Conservation (phyloP, 1,140 invertebrate species). For the Polyergus mexicanus region DNA sequence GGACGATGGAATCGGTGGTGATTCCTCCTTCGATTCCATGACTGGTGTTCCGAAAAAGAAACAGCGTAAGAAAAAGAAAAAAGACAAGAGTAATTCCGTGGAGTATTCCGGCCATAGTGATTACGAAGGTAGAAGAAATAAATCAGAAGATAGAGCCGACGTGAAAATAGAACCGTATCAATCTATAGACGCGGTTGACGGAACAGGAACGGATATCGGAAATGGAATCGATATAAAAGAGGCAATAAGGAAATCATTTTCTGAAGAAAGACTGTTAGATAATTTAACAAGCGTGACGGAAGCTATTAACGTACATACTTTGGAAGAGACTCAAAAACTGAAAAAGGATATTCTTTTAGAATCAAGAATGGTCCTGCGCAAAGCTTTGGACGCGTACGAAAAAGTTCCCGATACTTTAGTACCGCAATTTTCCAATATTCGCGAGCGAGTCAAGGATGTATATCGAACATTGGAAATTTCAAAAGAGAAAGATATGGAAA, state of each 20-base stretch:
- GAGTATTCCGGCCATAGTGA: conserved; percentile 70
- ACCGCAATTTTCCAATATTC: conserved; percentile 47
- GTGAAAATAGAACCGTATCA: conserved; percentile 23
- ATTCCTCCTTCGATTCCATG: conserved; percentile 76
- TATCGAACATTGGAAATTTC: conserved; percentile 28
- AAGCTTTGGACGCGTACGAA: conserved; percentile 41
- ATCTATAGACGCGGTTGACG: conserved; percentile 55
- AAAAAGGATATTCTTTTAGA: conserved; percentile 53
- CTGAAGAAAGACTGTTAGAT: conserved; percentile 76
- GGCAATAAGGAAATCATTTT: conserved; percentile 61
- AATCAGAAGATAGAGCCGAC: conserved; percentile 48
- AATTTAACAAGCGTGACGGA: conserved; percentile 73
- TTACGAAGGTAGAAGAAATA: conserved; percentile 61
- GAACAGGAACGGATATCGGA: conserved; percentile 55
- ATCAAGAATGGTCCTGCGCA: conserved; percentile 22
- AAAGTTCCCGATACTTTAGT: conserved; percentile 34
- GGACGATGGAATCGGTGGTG: conserved; percentile 71
- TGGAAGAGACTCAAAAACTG: conserved; percentile 68
- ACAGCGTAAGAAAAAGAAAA: conserved; percentile 69
- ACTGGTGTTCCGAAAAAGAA: conserved; percentile 68
- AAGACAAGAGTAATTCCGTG: conserved; percentile 74
- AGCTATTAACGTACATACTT: conserved; percentile 55
- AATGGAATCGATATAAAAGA: conserved; percentile 2
- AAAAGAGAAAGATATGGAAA: not conserved
- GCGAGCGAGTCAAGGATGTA: conserved; percentile 55